Evolutionary conservation across 2,888 invertebrate genomes (phyloP).

Genomic region (Hypsopygia costalis): DNA sequence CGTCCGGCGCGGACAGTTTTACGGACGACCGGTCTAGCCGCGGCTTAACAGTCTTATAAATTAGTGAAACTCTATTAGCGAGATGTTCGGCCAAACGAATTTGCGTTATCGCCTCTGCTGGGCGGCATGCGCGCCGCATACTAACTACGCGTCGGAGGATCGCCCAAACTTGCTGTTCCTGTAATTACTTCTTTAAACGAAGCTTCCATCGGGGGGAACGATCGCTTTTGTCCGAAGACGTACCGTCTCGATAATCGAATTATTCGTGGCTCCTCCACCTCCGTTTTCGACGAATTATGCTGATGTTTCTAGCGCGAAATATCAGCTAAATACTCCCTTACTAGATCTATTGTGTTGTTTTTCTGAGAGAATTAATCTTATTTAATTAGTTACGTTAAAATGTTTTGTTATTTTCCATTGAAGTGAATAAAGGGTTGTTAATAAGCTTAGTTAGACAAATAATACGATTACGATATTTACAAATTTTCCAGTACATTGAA

Average conservation of each 20-base stretch:
- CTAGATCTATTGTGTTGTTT: no score
- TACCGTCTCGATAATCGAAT: constrained; percentile 60
- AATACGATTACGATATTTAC: no score
- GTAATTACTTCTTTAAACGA: constrained; percentile 79
- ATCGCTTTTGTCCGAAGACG: constrained; percentile 59
- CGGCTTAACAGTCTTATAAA: constrained; percentile 76
- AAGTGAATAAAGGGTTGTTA: no score
- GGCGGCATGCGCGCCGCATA: constrained; percentile 64
- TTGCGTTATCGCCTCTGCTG: constrained; percentile 76
- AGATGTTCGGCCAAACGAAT: constrained; percentile 78
- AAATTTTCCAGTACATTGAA: no score
- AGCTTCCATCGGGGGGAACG: constrained; percentile 52
- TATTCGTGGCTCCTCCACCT: constrained; percentile 34
- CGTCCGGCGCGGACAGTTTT: constrained; percentile 66
- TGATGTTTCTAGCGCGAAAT: constrained; percentile 54
- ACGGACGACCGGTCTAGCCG: constrained; percentile 51
- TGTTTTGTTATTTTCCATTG: no score
- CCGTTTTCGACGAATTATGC: constrained; percentile 41
- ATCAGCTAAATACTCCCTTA: constrained; percentile 42
- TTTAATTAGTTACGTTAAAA: no score
- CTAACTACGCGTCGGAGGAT: constrained; percentile 54
- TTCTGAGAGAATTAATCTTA: no score
- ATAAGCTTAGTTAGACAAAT: no score
- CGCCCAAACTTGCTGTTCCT: constrained; percentile 62
- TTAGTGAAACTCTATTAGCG: constrained; percentile 80